These are phyloP conservation scores for Paramisgurnus dabryanus DNA, from an alignment of 2,113 vertebrate genomes.

Conservation along the genomic window DNA sequence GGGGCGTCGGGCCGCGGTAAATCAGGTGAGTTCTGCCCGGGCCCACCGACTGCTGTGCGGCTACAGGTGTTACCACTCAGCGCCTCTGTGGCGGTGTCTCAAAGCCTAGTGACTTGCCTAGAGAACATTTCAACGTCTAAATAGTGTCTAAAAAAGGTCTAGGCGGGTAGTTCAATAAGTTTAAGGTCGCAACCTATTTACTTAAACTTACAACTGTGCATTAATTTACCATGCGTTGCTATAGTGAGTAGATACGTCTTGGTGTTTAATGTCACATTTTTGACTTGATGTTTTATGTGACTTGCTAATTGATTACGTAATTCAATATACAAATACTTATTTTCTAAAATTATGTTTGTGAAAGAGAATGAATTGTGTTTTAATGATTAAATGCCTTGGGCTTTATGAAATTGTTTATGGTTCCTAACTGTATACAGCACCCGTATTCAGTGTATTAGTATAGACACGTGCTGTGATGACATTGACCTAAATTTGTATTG, in stretches of 20 bases:
- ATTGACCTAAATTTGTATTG: not conserved
- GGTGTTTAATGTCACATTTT: too few relatives aligned
- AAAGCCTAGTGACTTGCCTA: not conserved
- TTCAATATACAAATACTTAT: too few relatives aligned
- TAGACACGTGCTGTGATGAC: not conserved
- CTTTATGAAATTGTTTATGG: too few relatives aligned
- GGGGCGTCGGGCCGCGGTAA: constrained; percentile 58
- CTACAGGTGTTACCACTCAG: constrained; percentile 60
- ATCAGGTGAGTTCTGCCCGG: constrained; percentile 71
- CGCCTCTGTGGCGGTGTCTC: constrained; percentile 8
- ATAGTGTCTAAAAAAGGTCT: not conserved
- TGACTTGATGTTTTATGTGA: not conserved
- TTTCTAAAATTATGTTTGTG: not conserved
- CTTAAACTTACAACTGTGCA: not conserved
- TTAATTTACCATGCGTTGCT: not conserved
- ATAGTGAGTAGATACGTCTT: too few relatives aligned
- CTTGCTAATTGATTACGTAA: too few relatives aligned
- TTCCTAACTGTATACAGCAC: not conserved
- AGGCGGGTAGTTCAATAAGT: not conserved
- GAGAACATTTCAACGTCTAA: not conserved
- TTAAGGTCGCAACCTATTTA: not conserved
- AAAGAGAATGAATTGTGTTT: not conserved
- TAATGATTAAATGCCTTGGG: too few relatives aligned
- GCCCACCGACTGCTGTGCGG: constrained; percentile 55
- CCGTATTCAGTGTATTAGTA: not conserved